These are phyloP conservation scores for Pipistrellus nathusii DNA, from an alignment of 2,797 vertebrate genomes.

Conservation along the genomic window DNA sequence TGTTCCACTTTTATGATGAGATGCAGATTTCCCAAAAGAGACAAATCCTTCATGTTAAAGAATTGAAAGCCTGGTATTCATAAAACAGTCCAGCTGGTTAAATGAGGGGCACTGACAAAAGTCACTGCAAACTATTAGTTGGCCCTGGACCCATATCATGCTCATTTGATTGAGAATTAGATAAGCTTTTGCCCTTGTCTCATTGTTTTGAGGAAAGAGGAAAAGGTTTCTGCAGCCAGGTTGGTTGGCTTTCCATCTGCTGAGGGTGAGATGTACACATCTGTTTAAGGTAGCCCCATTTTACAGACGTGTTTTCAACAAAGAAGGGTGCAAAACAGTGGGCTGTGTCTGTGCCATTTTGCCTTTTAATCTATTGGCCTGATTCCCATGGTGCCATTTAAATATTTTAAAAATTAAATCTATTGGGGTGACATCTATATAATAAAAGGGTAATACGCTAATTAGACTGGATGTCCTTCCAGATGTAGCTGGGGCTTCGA, in stretches of 20 bases:
- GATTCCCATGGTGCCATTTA: neutral
- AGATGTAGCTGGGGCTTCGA: too few species aligned
- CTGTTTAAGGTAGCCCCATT: rapidly evolving
- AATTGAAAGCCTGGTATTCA: neutral
- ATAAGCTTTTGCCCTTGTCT: neutral
- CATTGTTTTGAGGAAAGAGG: neutral
- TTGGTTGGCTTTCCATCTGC: neutral
- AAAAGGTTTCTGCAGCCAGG: neutral
- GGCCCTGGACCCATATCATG: neutral
- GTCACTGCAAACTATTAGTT: neutral
- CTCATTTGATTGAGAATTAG: constrained; percentile 8
- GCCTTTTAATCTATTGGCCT: neutral
- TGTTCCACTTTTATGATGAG: constrained; percentile 63
- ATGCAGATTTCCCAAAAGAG: constrained; percentile 66
- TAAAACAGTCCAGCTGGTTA: constrained; percentile 71
- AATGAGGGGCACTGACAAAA: constrained; percentile 18
- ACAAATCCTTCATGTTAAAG: constrained; percentile 60
- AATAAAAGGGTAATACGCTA: too few species aligned
- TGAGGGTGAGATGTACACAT: rapidly evolving
- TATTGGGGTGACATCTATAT: neutral
- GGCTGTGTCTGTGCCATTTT: neutral
- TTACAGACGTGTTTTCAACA: neutral
- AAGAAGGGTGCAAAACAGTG: neutral
- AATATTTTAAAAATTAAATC: neutral
- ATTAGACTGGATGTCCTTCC: too few species aligned